These are phyloP conservation scores for Heterochromis multidens DNA, from an alignment of 2,113 vertebrate species.

Conservation along the genomic window DNA sequence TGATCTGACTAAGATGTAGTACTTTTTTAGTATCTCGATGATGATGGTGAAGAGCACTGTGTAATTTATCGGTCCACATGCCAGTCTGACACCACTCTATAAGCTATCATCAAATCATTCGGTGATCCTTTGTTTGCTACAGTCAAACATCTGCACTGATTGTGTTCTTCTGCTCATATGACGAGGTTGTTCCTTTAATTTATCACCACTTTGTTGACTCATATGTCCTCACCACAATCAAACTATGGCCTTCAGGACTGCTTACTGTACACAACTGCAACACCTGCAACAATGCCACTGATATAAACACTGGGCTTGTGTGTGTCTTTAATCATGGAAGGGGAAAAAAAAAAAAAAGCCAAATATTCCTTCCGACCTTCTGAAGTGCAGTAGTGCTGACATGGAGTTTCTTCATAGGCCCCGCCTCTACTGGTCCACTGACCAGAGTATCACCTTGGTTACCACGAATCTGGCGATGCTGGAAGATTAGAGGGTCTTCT, in stretches of 20 bases:
- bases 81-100: background rate
- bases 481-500: constrained; percentile 94
- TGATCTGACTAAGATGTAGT: background rate
- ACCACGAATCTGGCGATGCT: constrained; percentile 86
- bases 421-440: constrained; percentile 89
- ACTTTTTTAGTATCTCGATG: background rate
- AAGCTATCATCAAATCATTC: background rate
- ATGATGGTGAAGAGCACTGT: background rate
- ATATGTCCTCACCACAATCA: background rate
- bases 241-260: constrained; percentile 2
- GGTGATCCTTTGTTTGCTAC: background rate
- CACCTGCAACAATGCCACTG: background rate
- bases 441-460: constrained; percentile 85
- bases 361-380: constrained; percentile 77
- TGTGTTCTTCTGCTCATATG: background rate
- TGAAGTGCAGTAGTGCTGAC: constrained; percentile 98
- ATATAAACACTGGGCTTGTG: constrained; percentile 1
- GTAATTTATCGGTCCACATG: background rate
- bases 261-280: constrained; percentile 2
- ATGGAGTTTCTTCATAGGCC: constrained; percentile 97
- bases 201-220: background rate
- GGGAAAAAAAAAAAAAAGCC: background rate
- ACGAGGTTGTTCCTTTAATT: background rate
- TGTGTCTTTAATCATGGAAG: background rate
- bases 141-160: background rate